Evolutionary conservation across 1,140 invertebrate species (phyloP).

Genomic region (Ips typographus): DNA sequence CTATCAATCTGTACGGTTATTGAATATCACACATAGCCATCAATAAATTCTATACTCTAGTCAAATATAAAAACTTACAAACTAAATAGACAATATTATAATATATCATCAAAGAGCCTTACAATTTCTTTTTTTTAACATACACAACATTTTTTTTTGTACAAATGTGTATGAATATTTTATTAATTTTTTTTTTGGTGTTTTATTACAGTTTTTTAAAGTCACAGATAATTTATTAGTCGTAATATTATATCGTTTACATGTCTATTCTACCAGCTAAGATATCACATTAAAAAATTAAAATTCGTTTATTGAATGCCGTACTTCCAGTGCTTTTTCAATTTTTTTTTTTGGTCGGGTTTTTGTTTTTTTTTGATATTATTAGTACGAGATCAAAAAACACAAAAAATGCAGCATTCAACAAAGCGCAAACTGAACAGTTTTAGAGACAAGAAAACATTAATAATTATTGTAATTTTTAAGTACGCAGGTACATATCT

Average conservation of each 20-base stretch:
- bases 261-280: constrained; percentile 19
- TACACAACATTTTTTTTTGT: constrained; percentile 42
- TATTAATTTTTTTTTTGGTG: constrained; percentile 21
- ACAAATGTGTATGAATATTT: constrained; percentile 40
- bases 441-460: constrained; percentile 26
- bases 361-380: constrained; percentile 10
- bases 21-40: constrained; percentile 32
- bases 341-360: neutral
- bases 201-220: constrained; percentile 10
- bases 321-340: neutral
- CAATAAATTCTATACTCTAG: constrained; percentile 29
- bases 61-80: constrained; percentile 43
- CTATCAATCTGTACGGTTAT: constrained; percentile 38
- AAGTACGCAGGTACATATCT: constrained; percentile 45
- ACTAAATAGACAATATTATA: constrained; percentile 26
- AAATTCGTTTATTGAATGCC: neutral
- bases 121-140: constrained; percentile 32
- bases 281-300: constrained; percentile 31
- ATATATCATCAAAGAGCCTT: constrained; percentile 30
- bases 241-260: neutral
- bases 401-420: neutral
- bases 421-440: neutral
- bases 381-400: neutral
- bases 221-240: constrained; percentile 21
- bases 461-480: constrained; percentile 34